These are phyloP conservation scores for Odocoileus hemionus DNA, from an alignment of 2,113 vertebrate species.

Conservation along the genomic window DNA sequence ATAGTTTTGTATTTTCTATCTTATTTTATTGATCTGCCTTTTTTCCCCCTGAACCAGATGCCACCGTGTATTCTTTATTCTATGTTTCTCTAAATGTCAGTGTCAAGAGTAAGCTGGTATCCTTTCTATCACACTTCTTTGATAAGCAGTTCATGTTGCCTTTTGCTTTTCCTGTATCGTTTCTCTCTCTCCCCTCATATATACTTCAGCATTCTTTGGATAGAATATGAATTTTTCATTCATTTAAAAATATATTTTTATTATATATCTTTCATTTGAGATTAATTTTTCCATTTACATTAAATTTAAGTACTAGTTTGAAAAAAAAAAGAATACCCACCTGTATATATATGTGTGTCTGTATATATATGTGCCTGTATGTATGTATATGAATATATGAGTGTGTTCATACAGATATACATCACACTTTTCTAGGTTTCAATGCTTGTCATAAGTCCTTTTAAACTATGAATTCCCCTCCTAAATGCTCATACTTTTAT, in stretches of 20 bases:
- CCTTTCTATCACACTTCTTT: not conserved
- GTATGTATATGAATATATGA: not conserved
- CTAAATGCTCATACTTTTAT: not conserved
- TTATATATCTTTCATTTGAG: not conserved
- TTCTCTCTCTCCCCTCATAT: not conserved
- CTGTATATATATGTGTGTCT: not conserved
- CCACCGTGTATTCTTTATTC: not conserved
- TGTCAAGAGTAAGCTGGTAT: not conserved
- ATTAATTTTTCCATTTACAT: not conserved
- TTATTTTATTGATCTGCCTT: slow-evolving; percentile 31
- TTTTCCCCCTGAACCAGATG: not conserved
- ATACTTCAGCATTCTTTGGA: not conserved
- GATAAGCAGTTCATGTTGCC: not conserved
- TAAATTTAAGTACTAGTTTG: not conserved
- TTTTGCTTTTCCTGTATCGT: not conserved
- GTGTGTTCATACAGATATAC: not conserved
- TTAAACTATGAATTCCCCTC: not conserved
- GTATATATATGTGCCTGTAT: not conserved
- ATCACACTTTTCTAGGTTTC: not conserved
- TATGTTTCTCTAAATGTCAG: slow-evolving; percentile 38
- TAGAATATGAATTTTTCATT: not conserved
- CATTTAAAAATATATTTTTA: not conserved
- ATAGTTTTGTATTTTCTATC: slow-evolving; percentile 23
- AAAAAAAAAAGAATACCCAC: not conserved
- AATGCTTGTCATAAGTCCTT: not conserved